These are phyloP conservation scores for Alethe diademata DNA, from an alignment of 2,113 vertebrate genomes.

Conservation along the genomic window DNA sequence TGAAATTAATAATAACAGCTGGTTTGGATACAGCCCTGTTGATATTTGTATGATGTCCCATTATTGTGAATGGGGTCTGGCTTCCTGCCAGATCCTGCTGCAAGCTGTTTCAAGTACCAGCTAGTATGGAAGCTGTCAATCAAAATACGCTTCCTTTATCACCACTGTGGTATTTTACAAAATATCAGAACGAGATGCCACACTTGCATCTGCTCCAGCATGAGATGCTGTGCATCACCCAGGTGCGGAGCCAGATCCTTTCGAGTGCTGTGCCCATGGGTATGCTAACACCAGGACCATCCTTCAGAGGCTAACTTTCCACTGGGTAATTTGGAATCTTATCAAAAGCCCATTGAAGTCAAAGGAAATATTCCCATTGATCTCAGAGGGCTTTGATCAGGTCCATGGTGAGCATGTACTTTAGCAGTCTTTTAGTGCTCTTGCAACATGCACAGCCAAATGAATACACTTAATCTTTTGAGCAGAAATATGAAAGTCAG, in stretches of 20 bases:
- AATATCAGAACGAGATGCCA: not conserved
- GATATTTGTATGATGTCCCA: slow-evolving; percentile 29
- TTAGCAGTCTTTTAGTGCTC: slow-evolving; percentile 46
- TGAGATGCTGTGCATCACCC: not conserved
- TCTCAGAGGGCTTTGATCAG: slow-evolving; percentile 62
- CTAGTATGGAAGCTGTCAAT: slow-evolving; percentile 8
- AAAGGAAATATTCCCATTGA: slow-evolving; percentile 59
- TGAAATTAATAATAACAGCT: slow-evolving; percentile 60
- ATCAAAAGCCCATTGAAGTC: slow-evolving; percentile 47
- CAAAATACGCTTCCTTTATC: slow-evolving; percentile 20
- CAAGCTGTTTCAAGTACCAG: slow-evolving; percentile 39
- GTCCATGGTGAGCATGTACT: slow-evolving; percentile 25
- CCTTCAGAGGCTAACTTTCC: not conserved
- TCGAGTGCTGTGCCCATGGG: not conserved
- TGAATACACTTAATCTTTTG: slow-evolving; percentile 6
- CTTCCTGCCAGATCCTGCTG: slow-evolving; percentile 12
- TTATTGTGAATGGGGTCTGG: slow-evolving; percentile 49
- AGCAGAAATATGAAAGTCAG: not conserved
- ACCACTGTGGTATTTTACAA: not conserved
- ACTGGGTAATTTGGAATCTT: slow-evolving; percentile 35
- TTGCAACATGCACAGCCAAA: slow-evolving; percentile 28
- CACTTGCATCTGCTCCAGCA: not conserved
- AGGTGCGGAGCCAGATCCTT: not conserved
- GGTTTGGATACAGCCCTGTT: slow-evolving; percentile 23
- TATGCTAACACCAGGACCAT: not conserved